These are phyloP conservation scores for Pantherophis alleghaniensis DNA, from an alignment of 2,797 vertebrate genomes.

Conservation along the genomic window DNA sequence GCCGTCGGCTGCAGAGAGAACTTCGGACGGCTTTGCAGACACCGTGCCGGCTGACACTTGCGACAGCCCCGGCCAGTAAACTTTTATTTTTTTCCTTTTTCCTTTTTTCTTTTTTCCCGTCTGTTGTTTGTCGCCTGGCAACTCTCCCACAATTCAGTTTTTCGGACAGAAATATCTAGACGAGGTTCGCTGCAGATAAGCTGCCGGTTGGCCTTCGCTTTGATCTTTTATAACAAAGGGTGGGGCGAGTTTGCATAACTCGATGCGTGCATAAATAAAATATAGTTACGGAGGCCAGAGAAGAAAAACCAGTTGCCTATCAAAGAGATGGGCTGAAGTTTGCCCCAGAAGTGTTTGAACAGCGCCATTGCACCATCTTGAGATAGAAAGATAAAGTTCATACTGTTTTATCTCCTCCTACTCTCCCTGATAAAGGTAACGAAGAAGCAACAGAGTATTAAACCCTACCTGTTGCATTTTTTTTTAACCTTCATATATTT, in stretches of 20 bases:
- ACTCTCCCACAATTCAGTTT: constrained; percentile 24
- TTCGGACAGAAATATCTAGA: constrained; percentile 51
- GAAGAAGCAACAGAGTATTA: constrained; percentile 3
- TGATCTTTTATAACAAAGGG: background rate
- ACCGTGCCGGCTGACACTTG: background rate
- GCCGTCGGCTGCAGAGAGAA: too few species aligned
- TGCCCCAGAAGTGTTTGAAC: background rate
- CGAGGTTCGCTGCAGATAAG: constrained; percentile 64
- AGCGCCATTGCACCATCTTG: background rate
- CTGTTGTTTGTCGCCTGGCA: too few species aligned
- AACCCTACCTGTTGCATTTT: background rate
- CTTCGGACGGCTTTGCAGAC: background rate
- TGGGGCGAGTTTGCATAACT: constrained; percentile 28
- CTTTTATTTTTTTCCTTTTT: background rate
- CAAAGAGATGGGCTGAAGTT: background rate
- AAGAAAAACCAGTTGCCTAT: background rate
- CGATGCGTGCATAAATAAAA: fast-evolving
- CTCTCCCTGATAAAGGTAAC: background rate
- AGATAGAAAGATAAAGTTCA: constrained; percentile 23
- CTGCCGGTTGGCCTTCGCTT: constrained; percentile 48
- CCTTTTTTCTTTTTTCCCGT: background rate
- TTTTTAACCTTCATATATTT: constrained; percentile 10
- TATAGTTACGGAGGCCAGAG: background rate
- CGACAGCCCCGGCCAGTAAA: background rate
- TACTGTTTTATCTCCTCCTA: background rate